These are phyloP conservation scores for Perdix hodgsoniae DNA, from an alignment of 2,797 vertebrate genomes.

Conservation along the genomic window DNA sequence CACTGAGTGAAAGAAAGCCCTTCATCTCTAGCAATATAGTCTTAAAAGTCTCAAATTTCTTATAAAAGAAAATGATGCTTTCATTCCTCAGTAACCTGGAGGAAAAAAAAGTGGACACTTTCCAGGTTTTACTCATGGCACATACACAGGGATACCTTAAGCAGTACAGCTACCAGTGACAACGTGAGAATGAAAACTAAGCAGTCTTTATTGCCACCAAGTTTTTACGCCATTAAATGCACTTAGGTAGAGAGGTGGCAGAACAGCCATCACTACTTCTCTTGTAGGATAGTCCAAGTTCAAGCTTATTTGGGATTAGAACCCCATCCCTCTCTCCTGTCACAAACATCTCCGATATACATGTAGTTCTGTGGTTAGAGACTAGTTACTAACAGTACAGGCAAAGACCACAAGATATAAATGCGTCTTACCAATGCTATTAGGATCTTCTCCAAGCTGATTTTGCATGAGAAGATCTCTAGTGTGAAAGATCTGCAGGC, in stretches of 20 bases:
- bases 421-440: slow-evolving; percentile 85
- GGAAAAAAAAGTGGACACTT: background rate
- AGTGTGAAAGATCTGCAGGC: slow-evolving; percentile 88
- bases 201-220: background rate
- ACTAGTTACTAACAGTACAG: background rate
- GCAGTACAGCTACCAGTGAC: background rate
- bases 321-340: background rate
- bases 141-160: rapidly evolving
- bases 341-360: background rate
- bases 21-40: background rate
- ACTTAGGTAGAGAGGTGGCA: background rate
- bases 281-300: background rate
- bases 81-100: background rate
- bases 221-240: background rate
- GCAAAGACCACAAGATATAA: rapidly evolving
- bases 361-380: background rate
- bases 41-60: background rate
- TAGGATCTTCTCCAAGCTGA: slow-evolving; percentile 86
- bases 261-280: background rate
- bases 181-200: rapidly evolving
- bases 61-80: background rate
- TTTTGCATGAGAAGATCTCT: slow-evolving; percentile 87
- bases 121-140: background rate
- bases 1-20: background rate
- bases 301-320: background rate